phyloP scores from a whole-genome alignment of 2,888 invertebrate species.

The Tachina fera region DNA sequence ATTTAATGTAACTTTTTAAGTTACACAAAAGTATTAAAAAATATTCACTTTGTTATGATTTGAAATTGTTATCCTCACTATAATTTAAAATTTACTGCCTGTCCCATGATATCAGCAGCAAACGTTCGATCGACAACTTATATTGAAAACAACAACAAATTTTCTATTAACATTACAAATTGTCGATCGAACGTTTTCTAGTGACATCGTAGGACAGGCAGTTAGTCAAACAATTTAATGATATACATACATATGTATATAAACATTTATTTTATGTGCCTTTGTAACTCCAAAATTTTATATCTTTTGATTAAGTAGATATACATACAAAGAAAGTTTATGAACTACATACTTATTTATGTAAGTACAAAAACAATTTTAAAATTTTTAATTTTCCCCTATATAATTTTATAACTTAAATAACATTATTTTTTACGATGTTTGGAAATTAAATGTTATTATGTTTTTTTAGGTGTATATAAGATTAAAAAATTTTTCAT shows the following conservation, averaged over 20 bases:
- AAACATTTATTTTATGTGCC: slow-evolving; percentile 5
- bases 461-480: not conserved
- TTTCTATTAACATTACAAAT: too few species aligned
- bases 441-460: not conserved
- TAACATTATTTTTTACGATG: not conserved
- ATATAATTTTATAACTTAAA: not conserved
- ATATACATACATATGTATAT: too few species aligned
- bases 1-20: too few species aligned
- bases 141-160: too few species aligned
- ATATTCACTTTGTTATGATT: too few species aligned
- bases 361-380: not conserved
- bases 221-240: not conserved
- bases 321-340: not conserved
- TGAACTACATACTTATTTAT: not conserved
- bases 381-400: not conserved
- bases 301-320: not conserved
- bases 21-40: too few species aligned
- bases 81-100: not conserved
- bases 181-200: too few species aligned
- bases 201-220: too few species aligned
- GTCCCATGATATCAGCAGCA: too few species aligned
- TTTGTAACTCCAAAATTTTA: slow-evolving; percentile 1
- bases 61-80: not conserved
- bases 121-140: too few species aligned
- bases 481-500: too few species aligned